Conservation (phyloP, 1,140 invertebrate genomes). For the Bombyx mandarina region DNA sequence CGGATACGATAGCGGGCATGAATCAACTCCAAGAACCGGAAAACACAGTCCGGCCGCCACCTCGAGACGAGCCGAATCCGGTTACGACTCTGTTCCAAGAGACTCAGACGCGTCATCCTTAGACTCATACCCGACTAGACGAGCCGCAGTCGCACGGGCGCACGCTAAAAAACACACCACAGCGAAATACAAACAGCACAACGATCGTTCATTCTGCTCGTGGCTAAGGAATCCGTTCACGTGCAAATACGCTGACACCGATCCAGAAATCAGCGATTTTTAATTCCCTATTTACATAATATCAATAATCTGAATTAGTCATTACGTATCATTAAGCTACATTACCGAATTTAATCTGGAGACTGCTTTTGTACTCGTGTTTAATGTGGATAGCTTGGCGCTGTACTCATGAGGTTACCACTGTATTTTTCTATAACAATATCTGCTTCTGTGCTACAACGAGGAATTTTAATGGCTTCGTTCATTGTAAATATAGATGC, state of each 20-base stretch:
- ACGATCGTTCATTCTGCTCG: constrained; percentile 74
- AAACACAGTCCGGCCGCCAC: constrained; percentile 82
- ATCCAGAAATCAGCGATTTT: constrained; percentile 76
- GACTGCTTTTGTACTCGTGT: constrained; percentile 69
- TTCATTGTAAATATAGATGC: background rate
- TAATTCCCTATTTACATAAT: constrained; percentile 35
- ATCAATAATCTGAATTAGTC: constrained; percentile 41
- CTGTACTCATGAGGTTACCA: constrained; percentile 53
- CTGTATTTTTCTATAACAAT: constrained; percentile 57
- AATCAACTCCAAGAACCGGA: constrained; percentile 82
- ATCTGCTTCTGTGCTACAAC: constrained; percentile 31
- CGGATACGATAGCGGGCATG: constrained; percentile 86
- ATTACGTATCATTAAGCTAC: constrained; percentile 60
- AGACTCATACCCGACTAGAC: constrained; percentile 80
- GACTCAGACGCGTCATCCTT: constrained; percentile 90
- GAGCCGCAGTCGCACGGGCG: constrained; percentile 76
- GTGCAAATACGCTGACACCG: constrained; percentile 79
- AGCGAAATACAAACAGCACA: constrained; percentile 71
- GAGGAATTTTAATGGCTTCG: too few species aligned
- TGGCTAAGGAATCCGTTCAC: constrained; percentile 79
- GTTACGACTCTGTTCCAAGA: constrained; percentile 89
- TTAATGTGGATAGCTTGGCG: constrained; percentile 61
- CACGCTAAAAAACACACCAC: constrained; percentile 68
- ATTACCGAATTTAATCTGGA: constrained; percentile 70
- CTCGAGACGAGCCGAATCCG: constrained; percentile 84